A percentile compares a stretch with the other conserved stretches of the same genome.
phyloP scores from a whole-genome alignment of 1,140 invertebrate genomes.

The Diorhabda carinulata region DNA sequence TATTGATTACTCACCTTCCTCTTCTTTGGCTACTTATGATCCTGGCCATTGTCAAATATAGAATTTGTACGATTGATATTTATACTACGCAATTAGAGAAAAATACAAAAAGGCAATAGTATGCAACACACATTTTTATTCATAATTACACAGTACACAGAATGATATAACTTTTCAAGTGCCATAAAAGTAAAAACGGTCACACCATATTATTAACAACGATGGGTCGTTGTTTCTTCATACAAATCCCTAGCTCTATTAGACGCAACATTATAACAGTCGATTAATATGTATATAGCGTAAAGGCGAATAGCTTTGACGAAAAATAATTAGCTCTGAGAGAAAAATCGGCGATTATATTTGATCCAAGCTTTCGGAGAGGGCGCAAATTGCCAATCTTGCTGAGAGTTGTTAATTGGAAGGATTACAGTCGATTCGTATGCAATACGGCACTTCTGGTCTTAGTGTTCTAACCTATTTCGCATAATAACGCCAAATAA shows the following conservation, averaged over 20 bases:
- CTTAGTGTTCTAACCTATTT: constrained; percentile 16
- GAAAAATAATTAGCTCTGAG: constrained; percentile 44
- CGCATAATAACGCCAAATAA: constrained; percentile 1
- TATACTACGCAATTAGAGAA: too few species aligned
- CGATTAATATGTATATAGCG: constrained; percentile 43
- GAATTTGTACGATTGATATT: too few species aligned
- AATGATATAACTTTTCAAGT: too few species aligned
- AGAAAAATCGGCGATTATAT: constrained; percentile 46
- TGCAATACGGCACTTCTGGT: constrained; percentile 37
- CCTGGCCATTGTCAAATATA: too few species aligned
- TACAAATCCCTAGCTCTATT: constrained; percentile 4
- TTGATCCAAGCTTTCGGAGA: constrained; percentile 41
- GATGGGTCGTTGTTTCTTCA: too few species aligned
- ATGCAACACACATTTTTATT: too few species aligned
- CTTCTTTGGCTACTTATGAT: too few species aligned
- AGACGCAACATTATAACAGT: constrained; percentile 15
- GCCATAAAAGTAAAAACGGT: too few species aligned
- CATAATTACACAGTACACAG: too few species aligned
- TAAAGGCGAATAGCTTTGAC: constrained; percentile 40
- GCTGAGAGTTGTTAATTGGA: constrained; percentile 46
- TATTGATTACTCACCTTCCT: too few species aligned
- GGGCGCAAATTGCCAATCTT: constrained; percentile 46
- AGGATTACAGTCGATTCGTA: constrained; percentile 43
- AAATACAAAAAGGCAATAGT: too few species aligned
- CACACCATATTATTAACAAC: too few species aligned